Base-by-base conservation (phyloP, 1,140 invertebrate species). In the Pantala flavescens region DNA sequence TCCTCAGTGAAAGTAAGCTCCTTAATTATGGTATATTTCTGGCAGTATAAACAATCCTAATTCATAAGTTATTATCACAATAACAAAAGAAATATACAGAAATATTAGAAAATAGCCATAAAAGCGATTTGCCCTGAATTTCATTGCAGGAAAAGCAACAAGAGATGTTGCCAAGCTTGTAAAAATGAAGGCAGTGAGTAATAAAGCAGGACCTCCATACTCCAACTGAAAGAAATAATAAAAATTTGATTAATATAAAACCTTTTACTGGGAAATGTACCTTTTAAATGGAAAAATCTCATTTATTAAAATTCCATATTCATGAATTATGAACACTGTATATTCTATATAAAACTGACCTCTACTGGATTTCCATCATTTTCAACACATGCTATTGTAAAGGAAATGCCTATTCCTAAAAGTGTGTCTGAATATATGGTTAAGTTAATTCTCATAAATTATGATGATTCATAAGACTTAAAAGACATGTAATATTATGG, bases 371-470 rank as follows among this genome's bases (percentile, higher is more conserved):
- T 28, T 28, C 55, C 24, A 19, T 24, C 74, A 71, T 24, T 74
- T 43, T 49, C 16, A 21, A 71, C 43, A 21, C 42, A 71, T 10
- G 74, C 72, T 9, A 77, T 72, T 3, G 75, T 71, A 70, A 77
- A 77, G 2, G 76, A 77, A 49, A 77, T 75, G 14, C 76, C 76
- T 16, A 77, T 74, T 0, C 76, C 76, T 71, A 77, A 72, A 28
- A 77, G 71, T 5, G 71, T 55, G 71, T 77, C 76, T 77, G 7
- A 2, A 74, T 24, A 23, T 19, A 75, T 10, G n/a, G 71, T 75
- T 73, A 74, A 76, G 74, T 43, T 24, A 76, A 71, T 75, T 36
- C 28, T 75, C n/a, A n/a, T n/a, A n/a, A n/a, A n/a, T n/a, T n/a
- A n/a, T n/a, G n/a, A n/a, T n/a, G n/a, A n/a, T n/a, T n/a, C n/a